Percentiles rank a stretch among this genome's conserved stretches.
These are phyloP conservation scores for Troides helena DNA, from an alignment of 2,888 invertebrate genomes.

Conservation along the genomic window DNA sequence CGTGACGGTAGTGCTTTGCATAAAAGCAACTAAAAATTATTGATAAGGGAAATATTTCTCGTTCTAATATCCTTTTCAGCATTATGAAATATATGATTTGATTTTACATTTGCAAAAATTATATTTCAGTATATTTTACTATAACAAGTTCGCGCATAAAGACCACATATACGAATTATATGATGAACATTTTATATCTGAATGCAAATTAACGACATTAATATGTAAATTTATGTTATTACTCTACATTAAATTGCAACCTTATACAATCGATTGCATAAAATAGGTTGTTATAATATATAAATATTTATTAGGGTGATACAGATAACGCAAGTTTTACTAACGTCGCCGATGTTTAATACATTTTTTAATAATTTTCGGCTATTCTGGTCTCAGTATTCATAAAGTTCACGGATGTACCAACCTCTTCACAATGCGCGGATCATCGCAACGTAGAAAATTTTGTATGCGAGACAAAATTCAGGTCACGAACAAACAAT, in stretches of 20 bases:
- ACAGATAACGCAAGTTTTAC: background rate
- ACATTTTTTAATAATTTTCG: background rate
- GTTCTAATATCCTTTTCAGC: no score
- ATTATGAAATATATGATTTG: no score
- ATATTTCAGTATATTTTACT: background rate
- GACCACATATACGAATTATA: background rate
- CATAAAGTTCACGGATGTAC: constrained; percentile 11
- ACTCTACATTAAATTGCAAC: constrained; percentile 23
- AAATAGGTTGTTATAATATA: constrained; percentile 33
- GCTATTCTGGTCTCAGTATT: background rate
- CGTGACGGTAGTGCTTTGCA: no score
- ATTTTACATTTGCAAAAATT: background rate
- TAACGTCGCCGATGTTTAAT: no score
- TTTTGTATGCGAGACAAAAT: constrained; percentile 61
- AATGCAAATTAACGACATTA: constrained; percentile 2
- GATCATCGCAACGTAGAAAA: constrained; percentile 48
- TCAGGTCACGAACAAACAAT: constrained; percentile 67
- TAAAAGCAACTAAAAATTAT: no score
- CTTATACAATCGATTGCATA: constrained; percentile 33
- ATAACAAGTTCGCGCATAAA: background rate
- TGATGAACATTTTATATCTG: background rate
- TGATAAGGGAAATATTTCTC: no score
- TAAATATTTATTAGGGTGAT: constrained; percentile 40
- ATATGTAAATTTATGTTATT: constrained; percentile 12
- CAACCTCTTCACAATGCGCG: constrained; percentile 50